phyloP scores from a whole-genome alignment of 2,797 vertebrate species.

The Cossypha dichroa region DNA sequence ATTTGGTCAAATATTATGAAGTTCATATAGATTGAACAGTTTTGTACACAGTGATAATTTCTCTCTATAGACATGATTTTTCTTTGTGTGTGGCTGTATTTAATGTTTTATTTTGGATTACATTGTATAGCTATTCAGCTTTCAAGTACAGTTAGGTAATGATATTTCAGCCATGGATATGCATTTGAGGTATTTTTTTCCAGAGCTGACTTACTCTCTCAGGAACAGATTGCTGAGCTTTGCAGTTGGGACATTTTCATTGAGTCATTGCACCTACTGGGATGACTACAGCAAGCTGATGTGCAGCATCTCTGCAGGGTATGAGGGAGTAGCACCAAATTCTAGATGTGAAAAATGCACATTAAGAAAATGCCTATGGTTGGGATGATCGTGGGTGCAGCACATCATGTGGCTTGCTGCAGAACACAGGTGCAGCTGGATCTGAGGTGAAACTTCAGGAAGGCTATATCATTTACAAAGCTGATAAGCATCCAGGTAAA shows the following conservation, averaged over 20 bases:
- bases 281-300: neutral
- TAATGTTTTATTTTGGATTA: neutral
- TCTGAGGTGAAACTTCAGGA: neutral
- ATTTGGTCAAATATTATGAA: neutral
- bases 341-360: neutral
- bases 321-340: neutral
- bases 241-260: neutral
- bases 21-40: neutral
- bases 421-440: neutral
- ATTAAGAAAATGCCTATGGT: fast-evolving
- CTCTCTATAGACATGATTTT: neutral
- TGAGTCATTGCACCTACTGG: neutral
- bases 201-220: neutral
- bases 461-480: neutral
- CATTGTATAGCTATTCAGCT: neutral
- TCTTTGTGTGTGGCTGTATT: neutral
- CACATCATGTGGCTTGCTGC: neutral
- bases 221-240: neutral
- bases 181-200: neutral
- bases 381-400: fast-evolving
- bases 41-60: neutral
- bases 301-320: neutral
- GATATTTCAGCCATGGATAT: neutral
- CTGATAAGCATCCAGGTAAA: neutral
- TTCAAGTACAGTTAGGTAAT: neutral